Conservation (phyloP, 2,797 vertebrate genomes). For the Rhynchonycteris naso region DNA sequence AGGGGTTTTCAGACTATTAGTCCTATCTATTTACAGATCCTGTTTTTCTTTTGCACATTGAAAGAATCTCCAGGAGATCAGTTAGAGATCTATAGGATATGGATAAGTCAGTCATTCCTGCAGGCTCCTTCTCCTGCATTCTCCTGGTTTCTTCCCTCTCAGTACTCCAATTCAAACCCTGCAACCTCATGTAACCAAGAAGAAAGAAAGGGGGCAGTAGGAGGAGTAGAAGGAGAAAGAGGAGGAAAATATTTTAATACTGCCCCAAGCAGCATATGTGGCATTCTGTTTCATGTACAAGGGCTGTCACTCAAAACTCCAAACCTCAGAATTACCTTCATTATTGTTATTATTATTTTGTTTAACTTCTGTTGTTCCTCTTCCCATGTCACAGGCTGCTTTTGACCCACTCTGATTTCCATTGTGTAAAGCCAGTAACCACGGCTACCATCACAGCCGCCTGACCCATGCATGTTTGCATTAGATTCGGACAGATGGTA, state of each 20-base stretch:
- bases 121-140: too few relatives aligned
- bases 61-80: too few relatives aligned
- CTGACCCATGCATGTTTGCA: too few relatives aligned
- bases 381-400: not conserved
- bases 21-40: too few relatives aligned
- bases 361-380: not conserved
- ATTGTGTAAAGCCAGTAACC: too few relatives aligned
- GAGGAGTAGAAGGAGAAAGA: not conserved
- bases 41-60: too few relatives aligned
- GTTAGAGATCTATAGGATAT: too few relatives aligned
- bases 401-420: not conserved
- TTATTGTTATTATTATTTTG: not conserved
- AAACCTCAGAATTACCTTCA: not conserved
- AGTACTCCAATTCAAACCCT: not conserved
- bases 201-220: not conserved
- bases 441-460: too few relatives aligned
- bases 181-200: not conserved
- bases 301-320: not conserved
- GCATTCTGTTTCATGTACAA: not conserved
- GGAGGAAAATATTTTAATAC: not conserved
- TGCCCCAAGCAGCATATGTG: not conserved
- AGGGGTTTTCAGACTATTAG: too few relatives aligned
- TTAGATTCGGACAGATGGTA: too few relatives aligned
- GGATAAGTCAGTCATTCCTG: too few relatives aligned
- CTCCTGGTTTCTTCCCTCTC: too few relatives aligned